Conservation (phyloP, 2,113 vertebrate species). For the Benitochromis conjunctus region DNA sequence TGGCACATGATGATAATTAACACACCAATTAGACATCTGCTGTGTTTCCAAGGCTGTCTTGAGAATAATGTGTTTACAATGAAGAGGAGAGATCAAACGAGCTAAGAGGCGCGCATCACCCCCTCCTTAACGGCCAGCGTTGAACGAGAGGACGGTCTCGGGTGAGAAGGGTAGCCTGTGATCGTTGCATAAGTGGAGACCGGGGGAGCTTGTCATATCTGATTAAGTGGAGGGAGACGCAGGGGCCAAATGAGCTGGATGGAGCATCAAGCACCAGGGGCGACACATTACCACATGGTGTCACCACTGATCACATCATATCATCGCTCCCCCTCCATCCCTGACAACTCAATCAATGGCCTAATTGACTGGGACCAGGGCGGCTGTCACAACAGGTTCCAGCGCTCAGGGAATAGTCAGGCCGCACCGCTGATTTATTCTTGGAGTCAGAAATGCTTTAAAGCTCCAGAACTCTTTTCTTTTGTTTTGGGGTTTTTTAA, state of each 20-base stretch:
- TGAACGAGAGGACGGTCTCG: not conserved
- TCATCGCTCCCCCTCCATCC: conserved; percentile 2
- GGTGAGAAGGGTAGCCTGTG: not conserved
- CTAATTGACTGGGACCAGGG: conserved; percentile 28
- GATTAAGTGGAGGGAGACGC: conserved; percentile 42
- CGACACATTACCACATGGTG: conserved; percentile 51
- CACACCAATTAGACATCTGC: conserved; percentile 64
- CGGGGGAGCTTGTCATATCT: conserved; percentile 50
- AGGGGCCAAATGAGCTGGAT: conserved; percentile 39
- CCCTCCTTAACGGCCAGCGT: not conserved
- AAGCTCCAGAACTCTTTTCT: not conserved
- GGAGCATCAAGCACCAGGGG: conserved; percentile 45
- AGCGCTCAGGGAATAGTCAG: not conserved
- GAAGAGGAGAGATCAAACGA: conserved; percentile 30
- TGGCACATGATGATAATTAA: conserved; percentile 57
- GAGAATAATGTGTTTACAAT: conserved; percentile 43
- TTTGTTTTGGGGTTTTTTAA: not conserved
- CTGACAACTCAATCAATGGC: conserved; percentile 51
- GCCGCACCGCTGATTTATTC: not conserved
- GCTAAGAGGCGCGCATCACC: conserved; percentile 20
- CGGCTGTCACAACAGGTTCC: conserved; percentile 16
- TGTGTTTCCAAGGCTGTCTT: conserved; percentile 40
- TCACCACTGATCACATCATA: conserved; percentile 64
- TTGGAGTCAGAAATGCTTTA: not conserved
- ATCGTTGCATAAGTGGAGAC: conserved; percentile 31